A percentile compares a stretch with the other conserved stretches of the same genome.
Conservation (phyloP, 1,140 invertebrate species). For the Atopsyche davidsoni region DNA sequence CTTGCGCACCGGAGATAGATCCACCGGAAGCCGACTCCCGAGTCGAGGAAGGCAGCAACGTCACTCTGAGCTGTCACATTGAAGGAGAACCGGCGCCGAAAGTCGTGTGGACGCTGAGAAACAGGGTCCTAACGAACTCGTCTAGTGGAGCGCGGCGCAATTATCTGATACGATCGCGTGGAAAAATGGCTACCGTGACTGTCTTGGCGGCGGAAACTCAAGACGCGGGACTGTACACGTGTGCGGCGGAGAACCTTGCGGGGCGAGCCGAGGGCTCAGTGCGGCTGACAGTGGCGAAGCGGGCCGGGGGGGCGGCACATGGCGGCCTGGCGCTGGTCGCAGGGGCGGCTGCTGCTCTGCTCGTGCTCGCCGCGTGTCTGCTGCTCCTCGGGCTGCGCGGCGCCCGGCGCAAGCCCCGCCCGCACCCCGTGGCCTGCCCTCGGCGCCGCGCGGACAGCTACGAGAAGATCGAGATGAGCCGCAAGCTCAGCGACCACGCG, state of each 20-base stretch:
- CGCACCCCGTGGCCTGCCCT: slow-evolving; percentile 52
- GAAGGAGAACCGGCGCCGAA: slow-evolving; percentile 61
- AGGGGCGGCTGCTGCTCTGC: slow-evolving; percentile 42
- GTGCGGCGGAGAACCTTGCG: slow-evolving; percentile 70
- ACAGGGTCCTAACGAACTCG: slow-evolving; percentile 47
- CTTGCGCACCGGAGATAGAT: slow-evolving; percentile 64
- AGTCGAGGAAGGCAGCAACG: slow-evolving; percentile 63
- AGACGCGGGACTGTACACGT: slow-evolving; percentile 68
- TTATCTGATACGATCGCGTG: slow-evolving; percentile 43
- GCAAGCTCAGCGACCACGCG: slow-evolving; percentile 36
- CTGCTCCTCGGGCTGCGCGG: slow-evolving; percentile 31
- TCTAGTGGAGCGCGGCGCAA: slow-evolving; percentile 40
- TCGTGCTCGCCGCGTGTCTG: slow-evolving; percentile 36
- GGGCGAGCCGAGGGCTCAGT: slow-evolving; percentile 65
- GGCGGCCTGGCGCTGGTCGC: slow-evolving; percentile 52
- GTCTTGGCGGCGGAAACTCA: slow-evolving; percentile 61
- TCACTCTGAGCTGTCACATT: slow-evolving; percentile 66
- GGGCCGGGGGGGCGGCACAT: slow-evolving; percentile 50
- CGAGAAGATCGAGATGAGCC: slow-evolving; percentile 69
- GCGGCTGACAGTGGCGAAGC: slow-evolving; percentile 58
- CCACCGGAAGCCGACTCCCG: slow-evolving; percentile 49
- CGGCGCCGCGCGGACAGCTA: slow-evolving; percentile 59
- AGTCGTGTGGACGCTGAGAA: slow-evolving; percentile 37
- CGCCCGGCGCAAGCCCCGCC: slow-evolving; percentile 32
- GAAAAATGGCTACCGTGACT: slow-evolving; percentile 59